Conservation (phyloP, 2,888 invertebrate species). For the Acleris holmiana region DNA sequence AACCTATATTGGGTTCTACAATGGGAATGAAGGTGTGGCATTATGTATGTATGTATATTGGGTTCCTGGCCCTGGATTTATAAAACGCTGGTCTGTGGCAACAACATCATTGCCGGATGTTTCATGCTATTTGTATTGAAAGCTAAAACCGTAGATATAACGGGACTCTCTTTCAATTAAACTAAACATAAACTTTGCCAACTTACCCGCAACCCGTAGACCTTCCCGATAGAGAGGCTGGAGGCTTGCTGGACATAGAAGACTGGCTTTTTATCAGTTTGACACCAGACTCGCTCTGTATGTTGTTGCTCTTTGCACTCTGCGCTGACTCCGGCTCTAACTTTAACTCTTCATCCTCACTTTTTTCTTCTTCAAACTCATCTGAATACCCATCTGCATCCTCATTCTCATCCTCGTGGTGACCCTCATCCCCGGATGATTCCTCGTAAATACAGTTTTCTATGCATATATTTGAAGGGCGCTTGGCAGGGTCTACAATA, state of each 20-base stretch:
- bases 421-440: constrained; percentile 57
- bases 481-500: constrained; percentile 71
- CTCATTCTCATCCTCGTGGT: constrained; percentile 40
- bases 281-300: constrained; percentile 48
- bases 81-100: no score
- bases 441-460: constrained; percentile 70
- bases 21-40: no score
- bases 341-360: constrained; percentile 59
- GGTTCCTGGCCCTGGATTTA: no score
- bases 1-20: no score
- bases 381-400: constrained; percentile 74
- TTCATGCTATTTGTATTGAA: no score
- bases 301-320: constrained; percentile 34
- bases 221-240: constrained; percentile 62
- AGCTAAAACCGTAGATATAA: no score
- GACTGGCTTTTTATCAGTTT: constrained; percentile 69
- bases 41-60: no score
- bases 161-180: no score
- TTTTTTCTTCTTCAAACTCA: constrained; percentile 76
- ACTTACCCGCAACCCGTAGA: constrained; percentile 71
- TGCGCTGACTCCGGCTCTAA: constrained; percentile 47
- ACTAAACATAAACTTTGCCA: not conserved
- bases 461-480: constrained; percentile 73
- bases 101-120: no score
- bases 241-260: constrained; percentile 57